A percentile compares a stretch with the other conserved stretches of the same genome.
Evolutionary conservation across 2,888 invertebrate species (phyloP).

Genomic region (Chaetogeoica ovagalla): DNA sequence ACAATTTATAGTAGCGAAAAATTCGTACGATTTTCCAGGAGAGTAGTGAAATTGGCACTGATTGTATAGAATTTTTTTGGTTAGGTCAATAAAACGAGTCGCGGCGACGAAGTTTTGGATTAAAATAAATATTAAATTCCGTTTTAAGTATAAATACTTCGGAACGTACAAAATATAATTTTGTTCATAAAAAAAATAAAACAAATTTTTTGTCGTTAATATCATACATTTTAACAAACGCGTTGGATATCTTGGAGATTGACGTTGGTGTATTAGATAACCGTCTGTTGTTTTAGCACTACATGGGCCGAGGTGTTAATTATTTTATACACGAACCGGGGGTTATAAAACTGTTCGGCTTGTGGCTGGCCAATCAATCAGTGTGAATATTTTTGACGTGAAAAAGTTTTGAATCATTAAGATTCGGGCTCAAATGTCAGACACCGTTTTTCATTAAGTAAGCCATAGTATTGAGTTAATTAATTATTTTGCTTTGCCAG

Average conservation of each 20-base stretch:
- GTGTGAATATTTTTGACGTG: conserved; percentile 28
- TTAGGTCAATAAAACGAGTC: too few relatives aligned
- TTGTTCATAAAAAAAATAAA: too few relatives aligned
- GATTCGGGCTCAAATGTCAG: conserved; percentile 24
- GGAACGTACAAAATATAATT: too few relatives aligned
- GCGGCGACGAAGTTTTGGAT: too few relatives aligned
- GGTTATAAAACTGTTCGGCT: neutral
- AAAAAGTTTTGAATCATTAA: conserved; percentile 47
- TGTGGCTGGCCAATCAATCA: conserved; percentile 11
- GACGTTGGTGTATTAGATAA: neutral
- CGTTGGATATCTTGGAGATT: neutral
- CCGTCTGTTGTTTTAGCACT: neutral
- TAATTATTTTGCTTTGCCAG: conserved; percentile 39
- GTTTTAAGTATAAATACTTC: too few relatives aligned
- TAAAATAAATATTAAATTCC: too few relatives aligned
- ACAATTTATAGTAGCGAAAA: too few relatives aligned
- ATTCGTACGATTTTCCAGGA: too few relatives aligned
- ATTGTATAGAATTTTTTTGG: too few relatives aligned
- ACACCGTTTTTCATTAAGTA: conserved; percentile 18
- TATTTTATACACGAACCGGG: neutral
- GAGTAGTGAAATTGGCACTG: too few relatives aligned
- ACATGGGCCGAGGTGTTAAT: neutral
- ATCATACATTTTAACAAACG: neutral
- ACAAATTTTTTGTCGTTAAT: neutral
- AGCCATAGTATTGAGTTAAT: conserved; percentile 35